These are phyloP conservation scores for Argyresthia albistria DNA, from an alignment of 2,888 invertebrate species.

Conservation along the genomic window DNA sequence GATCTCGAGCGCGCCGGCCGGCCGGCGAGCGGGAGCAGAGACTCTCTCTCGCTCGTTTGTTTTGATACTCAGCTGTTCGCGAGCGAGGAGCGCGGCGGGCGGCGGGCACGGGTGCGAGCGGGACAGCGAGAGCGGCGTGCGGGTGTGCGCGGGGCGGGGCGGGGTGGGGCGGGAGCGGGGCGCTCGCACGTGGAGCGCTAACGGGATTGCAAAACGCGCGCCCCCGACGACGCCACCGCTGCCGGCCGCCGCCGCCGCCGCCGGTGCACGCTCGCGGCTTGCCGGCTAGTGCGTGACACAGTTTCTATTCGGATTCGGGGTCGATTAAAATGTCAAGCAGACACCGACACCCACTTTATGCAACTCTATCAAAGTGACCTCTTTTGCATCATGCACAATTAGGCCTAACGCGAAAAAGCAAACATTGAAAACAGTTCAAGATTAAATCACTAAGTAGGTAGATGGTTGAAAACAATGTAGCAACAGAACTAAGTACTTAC, in stretches of 20 bases:
- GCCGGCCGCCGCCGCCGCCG: conserved; percentile 19
- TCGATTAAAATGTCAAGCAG: conserved; percentile 72
- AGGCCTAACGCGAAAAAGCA: neutral
- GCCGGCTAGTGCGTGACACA: conserved; percentile 64
- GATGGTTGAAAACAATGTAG: neutral
- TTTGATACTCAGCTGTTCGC: conserved; percentile 72
- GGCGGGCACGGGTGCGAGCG: conserved; percentile 30
- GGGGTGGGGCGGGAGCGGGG: conserved; percentile 16
- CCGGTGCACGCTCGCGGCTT: conserved; percentile 31
- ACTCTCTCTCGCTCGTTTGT: conserved; percentile 69
- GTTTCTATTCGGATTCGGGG: conserved; percentile 73
- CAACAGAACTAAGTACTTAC: neutral
- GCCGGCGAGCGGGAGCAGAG: conserved; percentile 67
- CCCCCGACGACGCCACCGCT: conserved; percentile 22
- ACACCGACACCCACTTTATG: conserved; percentile 66
- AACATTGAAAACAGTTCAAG: neutral
- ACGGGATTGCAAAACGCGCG: conserved; percentile 69
- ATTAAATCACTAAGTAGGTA: neutral
- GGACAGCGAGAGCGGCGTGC: conserved; percentile 14
- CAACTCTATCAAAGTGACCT: conserved; percentile 48
- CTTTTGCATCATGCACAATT: conserved; percentile 2
- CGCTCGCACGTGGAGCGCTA: conserved; percentile 57
- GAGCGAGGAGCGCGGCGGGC: conserved; percentile 30
- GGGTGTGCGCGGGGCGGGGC: conserved; percentile 1
- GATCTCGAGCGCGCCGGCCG: conserved; percentile 68